These are phyloP conservation scores for Neodiprion virginianus DNA, from an alignment of 1,140 invertebrate species.

Conservation along the genomic window DNA sequence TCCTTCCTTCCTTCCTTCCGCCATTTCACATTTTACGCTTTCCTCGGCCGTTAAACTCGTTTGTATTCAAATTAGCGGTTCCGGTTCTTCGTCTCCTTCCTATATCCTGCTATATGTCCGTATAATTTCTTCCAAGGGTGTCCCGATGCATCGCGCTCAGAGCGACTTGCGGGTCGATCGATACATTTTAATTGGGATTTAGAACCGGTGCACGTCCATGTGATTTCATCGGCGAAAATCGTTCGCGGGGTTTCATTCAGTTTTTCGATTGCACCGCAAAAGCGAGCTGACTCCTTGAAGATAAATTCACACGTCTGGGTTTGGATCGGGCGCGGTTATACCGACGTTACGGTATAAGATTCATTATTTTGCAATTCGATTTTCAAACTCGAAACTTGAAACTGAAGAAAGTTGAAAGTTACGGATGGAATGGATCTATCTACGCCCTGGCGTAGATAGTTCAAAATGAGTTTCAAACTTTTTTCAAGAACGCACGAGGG, in stretches of 20 bases:
- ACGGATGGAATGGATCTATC: not conserved
- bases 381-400: not conserved
- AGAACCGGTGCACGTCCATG: too few relatives aligned
- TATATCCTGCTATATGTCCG: not conserved
- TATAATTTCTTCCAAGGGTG: not conserved
- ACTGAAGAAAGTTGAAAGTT: not conserved
- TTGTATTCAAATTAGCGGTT: constrained; percentile 1
- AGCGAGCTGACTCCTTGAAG: too few relatives aligned
- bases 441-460: not conserved
- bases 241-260: too few relatives aligned
- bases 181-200: not conserved
- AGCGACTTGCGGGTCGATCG: not conserved
- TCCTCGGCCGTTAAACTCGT: not conserved
- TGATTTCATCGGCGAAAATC: too few relatives aligned
- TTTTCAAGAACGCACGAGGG: not conserved
- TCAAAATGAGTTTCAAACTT: constrained; percentile 3
- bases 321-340: too few relatives aligned
- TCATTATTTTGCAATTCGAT: constrained; percentile 1
- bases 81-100: not conserved
- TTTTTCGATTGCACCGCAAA: too few relatives aligned
- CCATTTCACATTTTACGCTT: not conserved
- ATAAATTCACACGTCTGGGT: too few relatives aligned
- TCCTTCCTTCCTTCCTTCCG: not conserved
- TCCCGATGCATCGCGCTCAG: not conserved
- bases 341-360: not conserved